Evolutionary conservation across 2,888 invertebrate species (phyloP).

Genomic region (Archips xylosteana): DNA sequence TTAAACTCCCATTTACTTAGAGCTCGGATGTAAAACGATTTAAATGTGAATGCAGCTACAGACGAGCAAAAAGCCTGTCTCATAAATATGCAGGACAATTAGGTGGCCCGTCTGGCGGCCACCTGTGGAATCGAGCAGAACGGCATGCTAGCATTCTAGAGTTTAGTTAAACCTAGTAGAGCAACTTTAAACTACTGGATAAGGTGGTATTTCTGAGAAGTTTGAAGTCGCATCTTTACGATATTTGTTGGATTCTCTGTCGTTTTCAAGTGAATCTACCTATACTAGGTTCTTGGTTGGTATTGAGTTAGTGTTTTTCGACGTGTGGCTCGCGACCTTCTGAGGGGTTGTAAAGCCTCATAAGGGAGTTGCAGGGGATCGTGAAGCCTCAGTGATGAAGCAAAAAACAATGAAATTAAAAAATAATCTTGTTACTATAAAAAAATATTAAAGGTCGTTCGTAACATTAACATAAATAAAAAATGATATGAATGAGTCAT

Average conservation of each 20-base stretch:
- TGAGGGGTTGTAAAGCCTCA: too few relatives aligned
- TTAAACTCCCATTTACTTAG: slow-evolving; percentile 44
- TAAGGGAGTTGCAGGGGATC: too few relatives aligned
- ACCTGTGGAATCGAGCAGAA: slow-evolving; percentile 60
- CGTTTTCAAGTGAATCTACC: too few relatives aligned
- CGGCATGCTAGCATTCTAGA: background rate
- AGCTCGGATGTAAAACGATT: slow-evolving; percentile 51
- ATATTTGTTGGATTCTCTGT: background rate
- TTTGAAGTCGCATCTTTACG: background rate
- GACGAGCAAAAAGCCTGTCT: slow-evolving; percentile 55
- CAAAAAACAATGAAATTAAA: too few relatives aligned
- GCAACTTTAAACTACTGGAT: background rate
- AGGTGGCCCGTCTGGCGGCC: slow-evolving; percentile 55
- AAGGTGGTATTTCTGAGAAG: background rate
- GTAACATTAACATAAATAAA: too few relatives aligned
- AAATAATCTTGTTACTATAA: too few relatives aligned
- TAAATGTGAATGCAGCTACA: slow-evolving; percentile 49
- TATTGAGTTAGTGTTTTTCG: too few relatives aligned
- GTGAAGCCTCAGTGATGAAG: too few relatives aligned
- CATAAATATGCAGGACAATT: slow-evolving; percentile 73
- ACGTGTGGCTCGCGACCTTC: too few relatives aligned
- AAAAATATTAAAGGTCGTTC: too few relatives aligned
- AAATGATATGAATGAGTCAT: too few relatives aligned
- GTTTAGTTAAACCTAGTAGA: slow-evolving; percentile 12
- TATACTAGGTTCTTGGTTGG: background rate